These are phyloP conservation scores for Chiloscyllium plagiosum DNA, from an alignment of 2,113 vertebrate species.

Conservation along the genomic window DNA sequence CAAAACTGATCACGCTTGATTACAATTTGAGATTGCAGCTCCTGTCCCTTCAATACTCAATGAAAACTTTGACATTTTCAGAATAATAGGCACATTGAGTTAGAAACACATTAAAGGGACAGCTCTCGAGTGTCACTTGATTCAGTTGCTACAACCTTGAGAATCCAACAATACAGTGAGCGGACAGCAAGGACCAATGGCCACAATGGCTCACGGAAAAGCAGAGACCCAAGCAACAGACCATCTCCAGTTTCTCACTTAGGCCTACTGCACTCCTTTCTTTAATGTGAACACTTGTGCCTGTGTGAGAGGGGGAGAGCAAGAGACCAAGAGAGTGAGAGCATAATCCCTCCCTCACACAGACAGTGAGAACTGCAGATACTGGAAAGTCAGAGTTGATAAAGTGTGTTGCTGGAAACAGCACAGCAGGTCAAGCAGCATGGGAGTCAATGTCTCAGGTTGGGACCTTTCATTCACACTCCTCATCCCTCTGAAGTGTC, in stretches of 20 bases:
- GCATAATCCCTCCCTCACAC: too few relatives aligned
- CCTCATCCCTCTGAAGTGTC: background rate
- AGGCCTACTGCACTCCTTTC: background rate
- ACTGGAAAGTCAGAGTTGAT: too few relatives aligned
- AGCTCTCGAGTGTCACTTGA: background rate
- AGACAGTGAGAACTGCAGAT: too few relatives aligned
- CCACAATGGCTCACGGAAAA: background rate
- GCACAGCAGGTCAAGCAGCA: too few relatives aligned
- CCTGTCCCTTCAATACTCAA: background rate
- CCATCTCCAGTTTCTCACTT: background rate
- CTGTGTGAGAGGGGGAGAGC: too few relatives aligned
- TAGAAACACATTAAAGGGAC: background rate
- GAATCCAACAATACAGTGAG: background rate
- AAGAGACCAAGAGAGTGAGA: too few relatives aligned
- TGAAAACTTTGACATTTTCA: background rate
- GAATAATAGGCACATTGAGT: background rate
- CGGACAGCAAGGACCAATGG: background rate
- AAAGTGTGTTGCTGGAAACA: too few relatives aligned
- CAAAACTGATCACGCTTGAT: background rate
- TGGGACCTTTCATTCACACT: background rate
- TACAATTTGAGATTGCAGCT: background rate
- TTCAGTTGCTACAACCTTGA: background rate
- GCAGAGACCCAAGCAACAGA: background rate
- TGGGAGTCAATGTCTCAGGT: too few relatives aligned
- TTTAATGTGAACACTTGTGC: background rate